Evolutionary conservation across 2,888 invertebrate species (phyloP).

Genomic region (Agrotis clavis): DNA sequence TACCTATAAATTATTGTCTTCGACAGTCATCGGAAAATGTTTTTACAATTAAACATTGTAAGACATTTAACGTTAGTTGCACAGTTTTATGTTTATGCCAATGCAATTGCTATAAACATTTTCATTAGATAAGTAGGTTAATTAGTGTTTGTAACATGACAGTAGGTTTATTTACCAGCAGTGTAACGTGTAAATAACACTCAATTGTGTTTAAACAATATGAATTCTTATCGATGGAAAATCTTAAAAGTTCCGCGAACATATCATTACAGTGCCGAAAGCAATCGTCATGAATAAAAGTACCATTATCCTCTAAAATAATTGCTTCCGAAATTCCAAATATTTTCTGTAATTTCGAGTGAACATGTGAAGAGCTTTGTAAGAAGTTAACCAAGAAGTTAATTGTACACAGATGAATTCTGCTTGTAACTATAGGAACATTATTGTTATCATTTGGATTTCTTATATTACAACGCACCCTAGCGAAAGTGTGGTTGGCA

Average conservation of each 20-base stretch:
- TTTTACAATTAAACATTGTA: conserved; percentile 5
- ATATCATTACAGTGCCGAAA: conserved; percentile 15
- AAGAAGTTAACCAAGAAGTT: conserved; percentile 40
- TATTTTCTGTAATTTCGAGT: conserved; percentile 40
- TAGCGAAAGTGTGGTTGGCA: conserved; percentile 80
- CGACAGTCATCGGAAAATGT: conserved; percentile 17
- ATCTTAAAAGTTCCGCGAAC: conserved; percentile 7
- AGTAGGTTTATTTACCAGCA: neutral
- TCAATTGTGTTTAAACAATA: conserved; percentile 3
- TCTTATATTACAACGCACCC: conserved; percentile 59
- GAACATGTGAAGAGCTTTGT: conserved; percentile 50
- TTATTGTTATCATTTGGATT: conserved; percentile 72
- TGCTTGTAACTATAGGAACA: conserved; percentile 15
- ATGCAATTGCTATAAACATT: conserved; percentile 26
- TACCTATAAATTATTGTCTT: conserved; percentile 13
- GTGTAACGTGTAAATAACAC: neutral
- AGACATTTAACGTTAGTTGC: neutral
- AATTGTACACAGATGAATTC: conserved; percentile 63
- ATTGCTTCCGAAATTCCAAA: conserved; percentile 54
- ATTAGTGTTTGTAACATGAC: neutral
- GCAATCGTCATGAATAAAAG: conserved; percentile 36
- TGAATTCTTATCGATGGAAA: neutral
- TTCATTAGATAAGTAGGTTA: conserved; percentile 23
- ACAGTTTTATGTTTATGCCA: conserved; percentile 1
- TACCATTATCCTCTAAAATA: conserved; percentile 56